Conservation (phyloP, 1,140 invertebrate genomes). For the Bombus difficillimus region DNA sequence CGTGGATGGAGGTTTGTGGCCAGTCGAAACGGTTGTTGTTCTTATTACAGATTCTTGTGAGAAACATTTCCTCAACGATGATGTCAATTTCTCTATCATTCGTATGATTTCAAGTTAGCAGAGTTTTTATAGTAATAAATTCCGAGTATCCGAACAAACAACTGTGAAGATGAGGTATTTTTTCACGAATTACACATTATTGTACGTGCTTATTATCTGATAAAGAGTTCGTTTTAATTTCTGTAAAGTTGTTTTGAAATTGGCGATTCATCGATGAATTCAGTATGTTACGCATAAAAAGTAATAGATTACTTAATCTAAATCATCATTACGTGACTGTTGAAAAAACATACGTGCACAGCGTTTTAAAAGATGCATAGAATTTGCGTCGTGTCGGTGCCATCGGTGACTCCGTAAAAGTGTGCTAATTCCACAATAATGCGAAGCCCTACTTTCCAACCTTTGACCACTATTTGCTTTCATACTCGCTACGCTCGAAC, state of each 20-base stretch:
- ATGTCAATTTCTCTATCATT: too few relatives aligned
- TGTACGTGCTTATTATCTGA: neutral
- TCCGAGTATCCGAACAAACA: too few relatives aligned
- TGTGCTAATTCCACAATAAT: slow-evolving; percentile 76
- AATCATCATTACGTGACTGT: neutral
- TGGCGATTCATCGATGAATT: neutral
- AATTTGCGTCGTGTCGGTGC: slow-evolving; percentile 17
- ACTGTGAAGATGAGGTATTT: neutral
- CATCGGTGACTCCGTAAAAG: slow-evolving; percentile 72
- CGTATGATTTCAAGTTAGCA: neutral
- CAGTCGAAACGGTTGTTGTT: neutral
- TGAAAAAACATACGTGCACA: neutral
- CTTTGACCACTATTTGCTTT: slow-evolving; percentile 74
- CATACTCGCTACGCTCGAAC: slow-evolving; percentile 61
- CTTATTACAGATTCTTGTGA: neutral
- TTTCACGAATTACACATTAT: neutral
- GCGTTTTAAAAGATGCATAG: neutral
- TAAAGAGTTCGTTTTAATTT: neutral
- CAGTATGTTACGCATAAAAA: neutral
- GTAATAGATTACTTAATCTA: neutral
- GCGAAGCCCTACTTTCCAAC: slow-evolving; percentile 77
- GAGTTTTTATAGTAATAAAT: neutral
- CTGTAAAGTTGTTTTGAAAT: neutral
- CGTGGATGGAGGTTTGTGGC: too few relatives aligned
- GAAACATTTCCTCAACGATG: neutral